Evolutionary conservation across 2,797 vertebrate genomes (phyloP).

Genomic region (Chrysocyon brachyurus): DNA sequence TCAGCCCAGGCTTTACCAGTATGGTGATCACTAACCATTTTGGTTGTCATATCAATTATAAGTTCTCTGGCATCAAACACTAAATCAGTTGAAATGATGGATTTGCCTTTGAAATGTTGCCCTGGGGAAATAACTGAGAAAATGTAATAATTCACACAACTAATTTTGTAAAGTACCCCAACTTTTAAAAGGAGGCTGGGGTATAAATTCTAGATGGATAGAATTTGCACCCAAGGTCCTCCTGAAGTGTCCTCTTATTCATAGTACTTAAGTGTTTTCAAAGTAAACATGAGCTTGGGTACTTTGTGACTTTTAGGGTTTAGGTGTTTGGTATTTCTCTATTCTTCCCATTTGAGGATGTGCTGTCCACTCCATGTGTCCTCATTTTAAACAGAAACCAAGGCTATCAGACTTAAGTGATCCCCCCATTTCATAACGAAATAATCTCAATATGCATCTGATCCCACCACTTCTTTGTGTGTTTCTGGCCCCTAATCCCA

Average conservation of each 20-base stretch:
- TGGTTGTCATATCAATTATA: constrained; percentile 80
- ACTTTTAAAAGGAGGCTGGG: constrained; percentile 72
- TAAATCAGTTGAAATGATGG: constrained; percentile 80
- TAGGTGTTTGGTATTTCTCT: background rate
- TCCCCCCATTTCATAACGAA: background rate
- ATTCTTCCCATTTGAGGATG: background rate
- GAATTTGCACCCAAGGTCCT: constrained; percentile 58
- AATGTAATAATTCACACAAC: constrained; percentile 80
- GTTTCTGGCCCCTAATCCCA: background rate
- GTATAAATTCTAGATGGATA: constrained; percentile 70
- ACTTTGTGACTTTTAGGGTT: background rate
- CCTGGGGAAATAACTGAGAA: constrained; percentile 83
- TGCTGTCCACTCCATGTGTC: background rate
- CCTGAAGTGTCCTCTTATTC: background rate
- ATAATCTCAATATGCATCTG: background rate
- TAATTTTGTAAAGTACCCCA: constrained; percentile 76
- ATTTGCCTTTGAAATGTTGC: constrained; percentile 77
- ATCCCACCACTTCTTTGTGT: background rate
- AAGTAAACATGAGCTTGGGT: constrained; percentile 34
- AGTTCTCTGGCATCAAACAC: constrained; percentile 76
- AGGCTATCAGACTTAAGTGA: background rate
- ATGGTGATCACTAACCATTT: constrained; percentile 71
- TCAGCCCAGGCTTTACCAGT: constrained; percentile 44
- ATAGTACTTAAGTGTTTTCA: background rate
- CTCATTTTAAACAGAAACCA: background rate